phyloP scores from a whole-genome alignment of 2,888 invertebrate genomes.

The Monopis laevigella region DNA sequence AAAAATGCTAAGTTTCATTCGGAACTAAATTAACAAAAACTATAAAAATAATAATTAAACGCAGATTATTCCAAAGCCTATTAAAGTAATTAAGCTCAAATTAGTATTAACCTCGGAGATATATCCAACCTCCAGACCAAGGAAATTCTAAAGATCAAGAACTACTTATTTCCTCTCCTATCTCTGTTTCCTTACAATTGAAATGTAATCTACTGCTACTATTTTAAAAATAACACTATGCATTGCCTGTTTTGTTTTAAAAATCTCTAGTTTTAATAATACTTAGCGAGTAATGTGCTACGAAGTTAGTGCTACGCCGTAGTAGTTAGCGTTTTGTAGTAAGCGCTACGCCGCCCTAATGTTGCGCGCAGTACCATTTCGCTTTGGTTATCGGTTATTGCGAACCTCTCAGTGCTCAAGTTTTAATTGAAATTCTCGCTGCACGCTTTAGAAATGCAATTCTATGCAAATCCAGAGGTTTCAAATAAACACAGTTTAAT shows the following conservation, averaged over 20 bases:
- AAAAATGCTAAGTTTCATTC: too few species aligned
- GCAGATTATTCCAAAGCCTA: too few species aligned
- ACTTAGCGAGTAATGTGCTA: not conserved
- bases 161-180: slow-evolving; percentile 3
- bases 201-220: not conserved
- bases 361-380: slow-evolving; percentile 9
- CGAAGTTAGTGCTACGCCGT: not conserved
- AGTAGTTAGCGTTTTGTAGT: not conserved
- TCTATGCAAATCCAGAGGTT: slow-evolving; percentile 10
- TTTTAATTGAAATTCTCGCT: slow-evolving; percentile 12
- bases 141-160: slow-evolving; percentile 9
- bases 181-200: not conserved
- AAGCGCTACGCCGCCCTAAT: not conserved
- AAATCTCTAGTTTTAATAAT: not conserved
- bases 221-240: not conserved
- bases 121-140: too few species aligned
- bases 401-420: slow-evolving; percentile 10
- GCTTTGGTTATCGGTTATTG: slow-evolving; percentile 12
- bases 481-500: slow-evolving; percentile 8
- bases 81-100: too few species aligned
- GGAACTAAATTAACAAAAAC: too few species aligned
- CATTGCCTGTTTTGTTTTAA: not conserved
- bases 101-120: too few species aligned
- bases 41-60: too few species aligned
- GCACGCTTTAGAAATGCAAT: slow-evolving; percentile 11